phyloP scores from a whole-genome alignment of 2,888 invertebrate genomes.

The Ditula angustiorana region DNA sequence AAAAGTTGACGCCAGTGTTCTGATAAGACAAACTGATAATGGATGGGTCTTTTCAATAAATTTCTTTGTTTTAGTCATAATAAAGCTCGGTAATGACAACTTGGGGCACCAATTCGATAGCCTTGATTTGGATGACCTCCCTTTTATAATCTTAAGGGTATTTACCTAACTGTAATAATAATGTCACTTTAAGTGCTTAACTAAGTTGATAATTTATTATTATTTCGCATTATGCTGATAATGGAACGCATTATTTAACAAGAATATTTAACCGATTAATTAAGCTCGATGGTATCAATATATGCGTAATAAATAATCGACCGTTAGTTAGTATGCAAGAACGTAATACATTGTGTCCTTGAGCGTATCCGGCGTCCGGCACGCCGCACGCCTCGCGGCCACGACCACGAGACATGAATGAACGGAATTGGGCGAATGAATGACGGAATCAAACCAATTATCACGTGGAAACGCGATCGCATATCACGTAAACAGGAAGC shows the following conservation, averaged over 20 bases:
- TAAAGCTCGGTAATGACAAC: neutral
- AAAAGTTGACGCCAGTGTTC: constrained; percentile 10
- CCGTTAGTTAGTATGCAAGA: constrained; percentile 14
- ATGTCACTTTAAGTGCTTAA: neutral
- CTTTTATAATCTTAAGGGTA: neutral
- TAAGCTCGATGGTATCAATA: neutral
- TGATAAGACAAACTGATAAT: constrained; percentile 4
- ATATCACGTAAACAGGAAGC: constrained; percentile 58
- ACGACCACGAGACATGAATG: constrained; percentile 54
- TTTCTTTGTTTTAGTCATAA: constrained; percentile 15
- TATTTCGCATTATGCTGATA: neutral
- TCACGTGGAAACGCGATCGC: constrained; percentile 50
- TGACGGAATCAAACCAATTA: constrained; percentile 46
- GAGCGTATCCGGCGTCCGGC: constrained; percentile 64
- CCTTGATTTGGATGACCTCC: neutral
- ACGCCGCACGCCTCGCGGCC: constrained; percentile 40
- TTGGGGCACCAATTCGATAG: neutral
- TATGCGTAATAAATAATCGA: constrained; percentile 19
- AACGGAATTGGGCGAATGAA: constrained; percentile 42
- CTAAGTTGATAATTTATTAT: neutral
- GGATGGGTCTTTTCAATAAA: neutral
- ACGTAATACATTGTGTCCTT: constrained; percentile 59
- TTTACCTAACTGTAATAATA: neutral
- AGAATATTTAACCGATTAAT: constrained; percentile 3
- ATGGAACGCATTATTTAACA: neutral